phyloP scores from a whole-genome alignment of 2,113 vertebrate genomes.

The Parotia lawesii region DNA sequence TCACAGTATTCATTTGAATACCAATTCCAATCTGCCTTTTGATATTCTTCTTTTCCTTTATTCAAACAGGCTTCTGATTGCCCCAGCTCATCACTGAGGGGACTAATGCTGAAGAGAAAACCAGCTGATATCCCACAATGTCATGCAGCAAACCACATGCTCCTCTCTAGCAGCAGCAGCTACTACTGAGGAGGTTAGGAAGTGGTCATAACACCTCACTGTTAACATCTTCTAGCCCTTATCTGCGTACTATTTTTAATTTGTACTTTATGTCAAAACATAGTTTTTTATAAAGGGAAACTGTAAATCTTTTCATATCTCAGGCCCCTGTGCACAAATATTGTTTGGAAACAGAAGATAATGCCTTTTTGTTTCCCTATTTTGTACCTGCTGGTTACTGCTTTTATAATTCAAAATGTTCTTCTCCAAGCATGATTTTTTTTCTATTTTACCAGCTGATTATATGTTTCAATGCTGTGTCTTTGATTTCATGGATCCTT shows the following conservation, averaged over 20 bases:
- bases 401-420: not conserved
- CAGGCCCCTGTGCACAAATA: not conserved
- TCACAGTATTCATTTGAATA: constrained; percentile 58
- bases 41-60: constrained; percentile 58
- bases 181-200: not conserved
- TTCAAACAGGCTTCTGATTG: constrained; percentile 59
- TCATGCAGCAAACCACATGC: not conserved
- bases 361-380: not conserved
- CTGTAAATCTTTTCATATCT: not conserved
- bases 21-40: constrained; percentile 60
- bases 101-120: not conserved
- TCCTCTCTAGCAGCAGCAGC: not conserved
- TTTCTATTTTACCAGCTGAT: not conserved
- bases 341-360: not conserved
- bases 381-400: not conserved
- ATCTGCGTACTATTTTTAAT: constrained; percentile 10
- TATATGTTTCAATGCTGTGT: not conserved
- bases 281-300: not conserved
- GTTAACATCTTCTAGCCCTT: constrained; percentile 34
- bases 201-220: not conserved
- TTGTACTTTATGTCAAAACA: not conserved
- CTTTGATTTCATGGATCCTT: not conserved
- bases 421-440: not conserved
- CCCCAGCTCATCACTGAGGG: constrained; percentile 30
- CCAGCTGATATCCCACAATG: not conserved